A percentile compares a stretch with the other conserved stretches of the same genome.
Evolutionary conservation across 2,113 vertebrate species (phyloP).

Genomic region (Ophthalmolycus amberensis): DNA sequence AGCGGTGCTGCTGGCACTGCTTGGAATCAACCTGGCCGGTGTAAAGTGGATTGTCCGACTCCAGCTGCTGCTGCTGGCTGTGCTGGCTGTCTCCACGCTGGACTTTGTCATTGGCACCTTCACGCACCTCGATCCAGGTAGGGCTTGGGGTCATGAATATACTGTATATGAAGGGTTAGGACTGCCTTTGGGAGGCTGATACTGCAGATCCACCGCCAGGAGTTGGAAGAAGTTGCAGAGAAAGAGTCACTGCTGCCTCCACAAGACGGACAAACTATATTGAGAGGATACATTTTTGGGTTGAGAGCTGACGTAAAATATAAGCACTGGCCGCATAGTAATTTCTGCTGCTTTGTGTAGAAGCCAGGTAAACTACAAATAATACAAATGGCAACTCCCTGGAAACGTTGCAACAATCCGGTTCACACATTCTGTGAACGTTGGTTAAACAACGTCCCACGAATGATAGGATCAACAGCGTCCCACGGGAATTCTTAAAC

Average conservation of each 20-base stretch:
- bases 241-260: too few species aligned
- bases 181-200: background rate
- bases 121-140: slow-evolving; percentile 94
- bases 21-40: slow-evolving; percentile 96
- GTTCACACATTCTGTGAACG: background rate
- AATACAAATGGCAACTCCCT: background rate
- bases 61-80: slow-evolving; percentile 91
- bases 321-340: too few species aligned
- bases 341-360: background rate
- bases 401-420: background rate
- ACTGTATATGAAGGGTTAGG: background rate
- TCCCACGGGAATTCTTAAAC: background rate
- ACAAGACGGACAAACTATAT: too few species aligned
- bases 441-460: background rate
- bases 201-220: background rate
- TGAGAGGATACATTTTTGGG: too few species aligned
- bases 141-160: background rate
- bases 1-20: slow-evolving; percentile 88
- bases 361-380: background rate
- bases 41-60: slow-evolving; percentile 97
- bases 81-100: slow-evolving; percentile 92
- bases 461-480: background rate
- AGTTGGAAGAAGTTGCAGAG: too few species aligned
- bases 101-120: slow-evolving; percentile 97
- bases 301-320: too few species aligned